Base-by-base conservation (phyloP, 1,140 invertebrate genomes). In the Ctenoplectra terminalis region DNA sequence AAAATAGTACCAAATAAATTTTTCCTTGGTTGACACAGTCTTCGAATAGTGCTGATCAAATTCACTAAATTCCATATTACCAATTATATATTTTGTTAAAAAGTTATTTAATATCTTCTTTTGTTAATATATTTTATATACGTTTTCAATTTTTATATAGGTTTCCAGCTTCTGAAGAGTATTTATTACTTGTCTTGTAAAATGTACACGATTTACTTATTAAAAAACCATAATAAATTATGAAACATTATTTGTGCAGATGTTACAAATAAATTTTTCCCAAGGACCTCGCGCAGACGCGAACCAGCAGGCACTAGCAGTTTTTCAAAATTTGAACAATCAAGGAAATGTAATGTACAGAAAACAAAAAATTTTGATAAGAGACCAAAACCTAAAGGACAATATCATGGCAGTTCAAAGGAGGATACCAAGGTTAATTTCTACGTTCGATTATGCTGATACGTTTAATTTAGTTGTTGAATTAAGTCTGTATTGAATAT, bases 371-470 rank as follows among this genome's bases (percentile, higher is more conserved):
- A 93, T 92, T 93, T 95, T 94, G 97, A 97, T 93, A 97, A 97
- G 94, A 95, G 96, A 94, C 96, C 97, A 90, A 95, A 95, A 93
- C 94, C 96, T 93, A 95, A 96, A 93, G 95, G 96, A 93, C 89
- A 94, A 89, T 93, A 95, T 94, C 92, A 95, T 94, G 92, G 95
- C 94, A 90, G 95, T 96, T 92, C 96, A 96, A 95, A 96, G 95
- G 95, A 95, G 96, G 94, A 95, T 95, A 90, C 96, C 96, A 93
- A 96, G 96, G 95, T 95, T 56, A 23, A 29, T 60, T 52, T n/a
- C 69, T 26, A 37, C 1, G 29, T 43, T 40, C 1, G 20, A 60
- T 6, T 71, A 75, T 69, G 6, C n/a, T 29, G 9, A 31, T 48
- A 20, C 54, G 31, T 64, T 6, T 23, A 34, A 34, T 81, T 54